A percentile compares a stretch with the other conserved stretches of the same genome.
Conservation (phyloP, 2,888 invertebrate genomes). For the Vanessa cardui region DNA sequence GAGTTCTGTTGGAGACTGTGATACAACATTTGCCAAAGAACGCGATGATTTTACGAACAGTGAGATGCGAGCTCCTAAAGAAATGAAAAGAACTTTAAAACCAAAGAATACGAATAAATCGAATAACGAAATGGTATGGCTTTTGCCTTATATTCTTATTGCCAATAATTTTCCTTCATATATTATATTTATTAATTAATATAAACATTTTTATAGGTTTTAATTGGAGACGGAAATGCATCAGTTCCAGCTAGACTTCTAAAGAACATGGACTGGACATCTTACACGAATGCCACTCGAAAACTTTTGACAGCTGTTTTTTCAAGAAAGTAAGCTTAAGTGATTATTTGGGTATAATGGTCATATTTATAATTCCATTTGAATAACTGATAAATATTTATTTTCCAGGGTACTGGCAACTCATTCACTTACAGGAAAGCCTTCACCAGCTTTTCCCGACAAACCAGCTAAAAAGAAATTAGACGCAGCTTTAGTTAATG, state of each 20-base stretch:
- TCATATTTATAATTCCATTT: background rate
- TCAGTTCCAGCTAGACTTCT: slow-evolving; percentile 55
- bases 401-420: slow-evolving; percentile 62
- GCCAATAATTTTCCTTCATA: no score
- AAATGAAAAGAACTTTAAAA: slow-evolving; percentile 31
- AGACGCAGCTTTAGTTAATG: slow-evolving; percentile 48
- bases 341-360: background rate
- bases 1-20: slow-evolving; percentile 9
- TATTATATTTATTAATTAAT: background rate
- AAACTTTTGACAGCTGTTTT: slow-evolving; percentile 76
- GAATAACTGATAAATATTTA: background rate
- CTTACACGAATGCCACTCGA: slow-evolving; percentile 77
- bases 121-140: slow-evolving; percentile 39
- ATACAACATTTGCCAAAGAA: slow-evolving; percentile 7
- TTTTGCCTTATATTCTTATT: background rate
- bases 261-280: slow-evolving; percentile 74
- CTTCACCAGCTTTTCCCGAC: slow-evolving; percentile 76
- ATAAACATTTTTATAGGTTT: slow-evolving; percentile 45
- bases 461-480: slow-evolving; percentile 69
- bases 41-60: slow-evolving; percentile 8
- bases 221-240: slow-evolving; percentile 56
- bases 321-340: slow-evolving; percentile 58
- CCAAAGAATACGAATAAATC: slow-evolving; percentile 22
- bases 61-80: background rate
- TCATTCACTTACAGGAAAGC: slow-evolving; percentile 82